Evolutionary conservation across 2,888 invertebrate genomes (phyloP).

Genomic region (Rutpela maculata): DNA sequence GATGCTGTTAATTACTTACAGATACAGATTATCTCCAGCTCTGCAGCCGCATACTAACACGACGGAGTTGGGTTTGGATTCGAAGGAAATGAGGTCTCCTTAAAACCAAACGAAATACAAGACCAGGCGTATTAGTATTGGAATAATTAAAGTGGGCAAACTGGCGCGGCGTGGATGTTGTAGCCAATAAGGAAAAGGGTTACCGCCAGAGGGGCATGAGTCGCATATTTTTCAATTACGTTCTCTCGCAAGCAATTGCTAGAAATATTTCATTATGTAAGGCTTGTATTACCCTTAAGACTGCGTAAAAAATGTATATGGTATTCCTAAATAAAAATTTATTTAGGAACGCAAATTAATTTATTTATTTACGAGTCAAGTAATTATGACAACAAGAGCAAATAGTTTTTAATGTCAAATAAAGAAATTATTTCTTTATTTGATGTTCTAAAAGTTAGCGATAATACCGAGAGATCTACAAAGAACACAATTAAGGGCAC

Average conservation of each 20-base stretch:
- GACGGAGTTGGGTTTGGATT: conserved; percentile 17
- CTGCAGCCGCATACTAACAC: conserved; percentile 24
- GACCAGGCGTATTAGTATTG: background rate
- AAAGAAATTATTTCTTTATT: too few relatives aligned
- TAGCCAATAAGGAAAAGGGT: conserved; percentile 4
- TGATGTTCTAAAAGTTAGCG: too few relatives aligned
- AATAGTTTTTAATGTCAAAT: too few relatives aligned
- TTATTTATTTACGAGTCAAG: too few relatives aligned
- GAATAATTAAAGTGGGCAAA: background rate
- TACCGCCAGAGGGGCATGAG: background rate
- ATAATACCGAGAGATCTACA: too few relatives aligned
- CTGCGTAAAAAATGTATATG: too few relatives aligned
- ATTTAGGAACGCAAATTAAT: too few relatives aligned
- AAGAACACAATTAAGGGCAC: too few relatives aligned
- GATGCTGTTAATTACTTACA: conserved; percentile 35
- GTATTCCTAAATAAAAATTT: too few relatives aligned
- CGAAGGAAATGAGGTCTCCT: background rate
- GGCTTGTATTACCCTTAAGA: too few relatives aligned
- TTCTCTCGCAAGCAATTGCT: background rate
- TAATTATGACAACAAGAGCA: too few relatives aligned
- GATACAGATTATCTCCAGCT: conserved; percentile 39
- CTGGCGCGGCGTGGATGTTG: background rate
- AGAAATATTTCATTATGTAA: background rate
- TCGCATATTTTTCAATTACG: background rate
- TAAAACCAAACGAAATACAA: background rate